Evolutionary conservation across 2,888 invertebrate species (phyloP).

Genomic region (Palloptera scutellata): DNA sequence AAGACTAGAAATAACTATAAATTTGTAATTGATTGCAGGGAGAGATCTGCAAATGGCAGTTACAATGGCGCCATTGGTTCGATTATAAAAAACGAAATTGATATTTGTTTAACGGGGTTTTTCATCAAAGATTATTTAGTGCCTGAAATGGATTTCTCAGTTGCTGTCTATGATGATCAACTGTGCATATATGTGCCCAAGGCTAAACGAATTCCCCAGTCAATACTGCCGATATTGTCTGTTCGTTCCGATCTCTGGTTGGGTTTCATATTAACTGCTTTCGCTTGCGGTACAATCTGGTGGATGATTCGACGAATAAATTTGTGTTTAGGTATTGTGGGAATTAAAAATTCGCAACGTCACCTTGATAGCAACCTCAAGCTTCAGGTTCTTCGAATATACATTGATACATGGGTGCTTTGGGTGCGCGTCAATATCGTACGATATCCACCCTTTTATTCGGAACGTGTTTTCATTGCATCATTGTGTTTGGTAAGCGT

Average conservation of each 20-base stretch:
- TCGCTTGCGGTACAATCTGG: conserved; percentile 54
- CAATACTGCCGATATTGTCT: conserved; percentile 61
- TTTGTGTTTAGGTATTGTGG: conserved; percentile 41
- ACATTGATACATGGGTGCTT: conserved; percentile 59
- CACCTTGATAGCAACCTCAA: conserved; percentile 35
- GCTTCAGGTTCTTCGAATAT: conserved; percentile 51
- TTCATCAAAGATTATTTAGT: conserved; percentile 65
- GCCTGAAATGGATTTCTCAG: conserved; percentile 61
- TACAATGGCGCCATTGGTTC: conserved; percentile 63
- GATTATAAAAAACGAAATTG: conserved; percentile 55
- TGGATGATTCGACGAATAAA: conserved; percentile 50
- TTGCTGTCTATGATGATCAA: conserved; percentile 61
- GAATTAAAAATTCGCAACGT: conserved; percentile 1
- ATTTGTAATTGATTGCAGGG: conserved; percentile 39
- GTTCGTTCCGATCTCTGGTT: conserved; percentile 60
- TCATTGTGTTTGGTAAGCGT: conserved; percentile 61
- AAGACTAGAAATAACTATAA: not conserved
- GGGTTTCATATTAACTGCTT: conserved; percentile 54
- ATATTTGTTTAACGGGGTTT: conserved; percentile 62
- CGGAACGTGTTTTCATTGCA: conserved; percentile 60
- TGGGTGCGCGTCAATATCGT: conserved; percentile 59
- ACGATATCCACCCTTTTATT: conserved; percentile 56
- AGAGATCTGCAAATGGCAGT: conserved; percentile 53
- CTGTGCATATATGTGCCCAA: conserved; percentile 64
- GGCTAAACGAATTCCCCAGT: conserved; percentile 60